A percentile compares a stretch with the other conserved stretches of the same genome.
These are phyloP conservation scores for Drosophila pectinifera DNA, from an alignment of 1,140 invertebrate genomes.

Conservation along the genomic window DNA sequence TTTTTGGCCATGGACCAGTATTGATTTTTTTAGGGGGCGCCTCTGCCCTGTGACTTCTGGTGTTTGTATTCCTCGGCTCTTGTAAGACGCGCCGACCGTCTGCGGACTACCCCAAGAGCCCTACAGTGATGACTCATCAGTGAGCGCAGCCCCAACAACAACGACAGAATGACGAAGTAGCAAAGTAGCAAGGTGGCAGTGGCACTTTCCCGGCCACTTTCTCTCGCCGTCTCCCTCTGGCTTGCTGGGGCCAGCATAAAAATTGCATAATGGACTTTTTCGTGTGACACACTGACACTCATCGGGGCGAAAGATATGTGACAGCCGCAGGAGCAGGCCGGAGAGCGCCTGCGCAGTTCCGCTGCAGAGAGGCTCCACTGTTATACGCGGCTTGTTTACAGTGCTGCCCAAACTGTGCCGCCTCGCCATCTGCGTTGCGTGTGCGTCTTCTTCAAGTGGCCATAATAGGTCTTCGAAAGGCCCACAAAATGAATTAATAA, in stretches of 20 bases:
- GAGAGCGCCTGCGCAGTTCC: constrained; percentile 51
- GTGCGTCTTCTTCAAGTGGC: constrained; percentile 40
- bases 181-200: neutral
- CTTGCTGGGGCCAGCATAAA: constrained; percentile 59
- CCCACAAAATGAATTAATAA: constrained; percentile 51
- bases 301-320: constrained; percentile 48
- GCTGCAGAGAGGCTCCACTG: constrained; percentile 54
- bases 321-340: constrained; percentile 17
- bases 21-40: constrained; percentile 36
- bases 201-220: constrained; percentile 75
- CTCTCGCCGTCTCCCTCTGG: constrained; percentile 53
- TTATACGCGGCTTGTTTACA: constrained; percentile 78
- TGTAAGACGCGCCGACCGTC: neutral
- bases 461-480: constrained; percentile 56
- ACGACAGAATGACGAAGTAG: neutral
- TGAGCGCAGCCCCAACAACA: constrained; percentile 33
- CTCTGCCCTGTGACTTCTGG: neutral
- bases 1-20: constrained; percentile 44
- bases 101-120: constrained; percentile 5
- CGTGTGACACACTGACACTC: constrained; percentile 78
- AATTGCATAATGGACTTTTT: constrained; percentile 76
- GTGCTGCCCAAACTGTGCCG: constrained; percentile 46
- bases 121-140: constrained; percentile 42
- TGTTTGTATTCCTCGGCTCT: neutral
- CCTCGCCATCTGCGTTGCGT: neutral